Percentiles rank a stretch among this genome's conserved stretches.
Conservation (phyloP, 2,888 invertebrate species). For the Lobophora halterata region DNA sequence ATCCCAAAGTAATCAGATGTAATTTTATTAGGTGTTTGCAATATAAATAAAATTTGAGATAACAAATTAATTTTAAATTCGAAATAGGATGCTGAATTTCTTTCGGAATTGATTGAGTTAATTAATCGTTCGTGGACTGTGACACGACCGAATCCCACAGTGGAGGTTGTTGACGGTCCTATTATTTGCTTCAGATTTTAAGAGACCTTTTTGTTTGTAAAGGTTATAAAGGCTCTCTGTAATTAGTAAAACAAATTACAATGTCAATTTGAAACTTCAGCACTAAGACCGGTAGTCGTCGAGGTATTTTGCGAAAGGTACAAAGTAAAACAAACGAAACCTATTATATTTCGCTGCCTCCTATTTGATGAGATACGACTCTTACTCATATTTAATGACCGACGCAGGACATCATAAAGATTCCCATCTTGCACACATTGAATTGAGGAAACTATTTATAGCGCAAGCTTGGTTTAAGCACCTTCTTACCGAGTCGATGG, state of each 20-base stretch:
- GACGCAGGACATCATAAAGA: slow-evolving; percentile 10
- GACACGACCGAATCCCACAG: slow-evolving; percentile 1
- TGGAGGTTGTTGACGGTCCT: slow-evolving; percentile 23
- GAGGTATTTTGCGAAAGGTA: slow-evolving; percentile 19
- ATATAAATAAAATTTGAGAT: slow-evolving; percentile 2
- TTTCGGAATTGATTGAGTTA: slow-evolving; percentile 9
- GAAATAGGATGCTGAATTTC: slow-evolving; percentile 5
- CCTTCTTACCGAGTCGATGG: too few relatives aligned
- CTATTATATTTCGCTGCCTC: neutral
- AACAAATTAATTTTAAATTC: slow-evolving; percentile 10
- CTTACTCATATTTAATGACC: slow-evolving; percentile 13
- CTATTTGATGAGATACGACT: slow-evolving; percentile 1
- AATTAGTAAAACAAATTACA: slow-evolving; percentile 54
- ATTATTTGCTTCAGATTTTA: slow-evolving; percentile 30
- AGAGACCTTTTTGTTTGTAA: slow-evolving; percentile 32
- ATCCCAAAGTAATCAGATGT: neutral
- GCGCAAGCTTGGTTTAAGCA: neutral
- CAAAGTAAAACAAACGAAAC: slow-evolving; percentile 1
- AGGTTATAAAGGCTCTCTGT: slow-evolving; percentile 40
- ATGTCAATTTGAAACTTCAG: slow-evolving; percentile 41
- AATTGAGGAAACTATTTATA: slow-evolving; percentile 3
- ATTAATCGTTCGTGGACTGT: slow-evolving; percentile 12
- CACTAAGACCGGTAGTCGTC: slow-evolving; percentile 26
- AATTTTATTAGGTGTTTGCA: neutral
- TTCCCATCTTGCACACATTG: neutral